Conservation (phyloP, 2,888 invertebrate species). For the Miltochrista miniata region DNA sequence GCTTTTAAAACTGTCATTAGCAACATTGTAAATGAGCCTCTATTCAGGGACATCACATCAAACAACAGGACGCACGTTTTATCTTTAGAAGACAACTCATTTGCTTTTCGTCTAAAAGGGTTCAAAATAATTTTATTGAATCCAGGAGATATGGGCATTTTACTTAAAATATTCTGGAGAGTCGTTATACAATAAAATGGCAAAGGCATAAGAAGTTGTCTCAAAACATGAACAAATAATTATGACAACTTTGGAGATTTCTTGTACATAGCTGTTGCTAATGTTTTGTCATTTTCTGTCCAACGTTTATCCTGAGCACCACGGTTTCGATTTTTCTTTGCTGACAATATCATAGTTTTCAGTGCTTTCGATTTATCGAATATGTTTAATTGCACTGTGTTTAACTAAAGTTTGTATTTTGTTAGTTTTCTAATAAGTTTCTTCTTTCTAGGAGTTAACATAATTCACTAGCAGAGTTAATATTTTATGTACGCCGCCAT, state of each 20-base stretch:
- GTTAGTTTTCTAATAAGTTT: no score
- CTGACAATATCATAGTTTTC: not conserved
- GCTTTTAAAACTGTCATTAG: constrained; percentile 16
- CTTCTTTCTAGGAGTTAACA: no score
- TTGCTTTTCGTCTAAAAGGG: constrained; percentile 6
- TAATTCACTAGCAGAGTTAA: no score
- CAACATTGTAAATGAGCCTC: constrained; percentile 12
- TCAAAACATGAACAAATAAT: no score
- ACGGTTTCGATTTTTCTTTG: not conserved
- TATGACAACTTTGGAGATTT: not conserved
- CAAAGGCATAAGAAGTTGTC: not conserved
- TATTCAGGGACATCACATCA: constrained; percentile 21
- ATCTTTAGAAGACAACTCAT: constrained; percentile 7
- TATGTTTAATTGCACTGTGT: no score
- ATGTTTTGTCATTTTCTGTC: not conserved
- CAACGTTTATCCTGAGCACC: not conserved
- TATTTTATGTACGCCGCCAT: no score
- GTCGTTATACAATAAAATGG: constrained; percentile 2
- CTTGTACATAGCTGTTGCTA: constrained; percentile 1
- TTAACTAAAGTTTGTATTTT: no score
- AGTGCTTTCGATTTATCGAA: not conserved
- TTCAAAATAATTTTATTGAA: constrained; percentile 4
- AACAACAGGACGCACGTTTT: constrained; percentile 17
- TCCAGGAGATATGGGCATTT: constrained; percentile 1
- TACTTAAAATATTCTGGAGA: not conserved